Percentiles rank a stretch among this genome's conserved stretches.
phyloP scores from a whole-genome alignment of 2,797 vertebrate species.

The Chromis chromis region DNA sequence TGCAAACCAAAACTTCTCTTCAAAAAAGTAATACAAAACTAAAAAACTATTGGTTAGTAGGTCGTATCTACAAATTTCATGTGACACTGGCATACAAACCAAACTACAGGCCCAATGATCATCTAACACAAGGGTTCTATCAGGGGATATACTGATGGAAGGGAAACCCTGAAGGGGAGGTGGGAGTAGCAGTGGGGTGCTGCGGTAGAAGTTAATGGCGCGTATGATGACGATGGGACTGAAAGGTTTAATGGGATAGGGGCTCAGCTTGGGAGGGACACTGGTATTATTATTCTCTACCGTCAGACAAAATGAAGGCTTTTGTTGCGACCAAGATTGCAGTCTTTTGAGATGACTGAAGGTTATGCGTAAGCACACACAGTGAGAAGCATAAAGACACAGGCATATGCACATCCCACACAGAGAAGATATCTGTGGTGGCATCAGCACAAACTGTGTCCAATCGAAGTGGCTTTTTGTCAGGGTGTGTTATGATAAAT shows the following conservation, averaged over 20 bases:
- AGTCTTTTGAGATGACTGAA: conserved; percentile 56
- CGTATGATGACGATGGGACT: conserved; percentile 57
- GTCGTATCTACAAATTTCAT: background rate
- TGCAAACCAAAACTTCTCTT: background rate
- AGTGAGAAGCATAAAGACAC: conserved; percentile 14
- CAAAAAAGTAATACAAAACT: background rate
- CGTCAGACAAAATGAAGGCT: conserved; percentile 52
- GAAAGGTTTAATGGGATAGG: conserved; percentile 62
- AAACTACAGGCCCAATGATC: conserved; percentile 1
- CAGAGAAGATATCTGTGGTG: conserved; percentile 45
- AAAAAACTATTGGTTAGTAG: background rate
- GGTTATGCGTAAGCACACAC: conserved; percentile 38
- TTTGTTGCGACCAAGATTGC: conserved; percentile 51
- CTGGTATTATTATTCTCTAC: conserved; percentile 53
- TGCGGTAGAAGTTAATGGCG: conserved; percentile 66
- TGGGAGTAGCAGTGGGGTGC: conserved; percentile 11
- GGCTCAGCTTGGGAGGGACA: conserved; percentile 42
- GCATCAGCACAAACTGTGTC: conserved; percentile 56
- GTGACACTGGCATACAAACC: background rate
- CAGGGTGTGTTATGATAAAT: conserved; percentile 70
- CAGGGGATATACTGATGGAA: conserved; percentile 15
- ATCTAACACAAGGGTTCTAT: conserved; percentile 17
- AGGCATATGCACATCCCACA: conserved; percentile 33
- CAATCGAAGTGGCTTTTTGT: conserved; percentile 52
- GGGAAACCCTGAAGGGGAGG: conserved; percentile 24